phyloP scores from a whole-genome alignment of 2,888 invertebrate species.

The Clepsis dumicolana region DNA sequence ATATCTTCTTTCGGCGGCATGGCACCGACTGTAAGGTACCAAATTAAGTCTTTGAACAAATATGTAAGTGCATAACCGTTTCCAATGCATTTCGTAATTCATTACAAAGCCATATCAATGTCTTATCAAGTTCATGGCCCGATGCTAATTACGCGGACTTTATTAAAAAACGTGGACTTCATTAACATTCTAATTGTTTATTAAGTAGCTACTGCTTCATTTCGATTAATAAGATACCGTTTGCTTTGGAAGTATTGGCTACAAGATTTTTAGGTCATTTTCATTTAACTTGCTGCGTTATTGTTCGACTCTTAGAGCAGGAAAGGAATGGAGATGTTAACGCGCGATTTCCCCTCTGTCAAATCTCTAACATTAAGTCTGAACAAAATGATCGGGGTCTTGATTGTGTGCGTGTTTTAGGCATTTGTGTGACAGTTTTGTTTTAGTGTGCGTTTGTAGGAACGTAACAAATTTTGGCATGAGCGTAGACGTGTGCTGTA shows the following conservation, averaged over 20 bases:
- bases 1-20: background rate
- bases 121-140: conserved; percentile 26
- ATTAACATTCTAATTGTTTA: conserved; percentile 26
- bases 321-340: too few relatives aligned
- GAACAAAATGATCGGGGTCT: too few relatives aligned
- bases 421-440: too few relatives aligned
- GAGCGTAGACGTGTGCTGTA: too few relatives aligned
- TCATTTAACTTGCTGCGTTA: too few relatives aligned
- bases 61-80: background rate
- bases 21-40: background rate
- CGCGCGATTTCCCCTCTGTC: too few relatives aligned
- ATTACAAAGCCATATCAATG: conserved; percentile 6
- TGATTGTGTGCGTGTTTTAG: too few relatives aligned
- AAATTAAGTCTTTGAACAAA: conserved; percentile 1
- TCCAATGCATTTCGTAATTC: background rate
- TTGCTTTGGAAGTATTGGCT: background rate
- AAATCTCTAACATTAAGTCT: too few relatives aligned
- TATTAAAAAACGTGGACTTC: conserved; percentile 14
- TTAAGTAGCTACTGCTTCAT: conserved; percentile 8
- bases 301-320: too few relatives aligned
- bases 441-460: too few relatives aligned
- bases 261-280: background rate
- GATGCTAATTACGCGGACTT: conserved; percentile 13
- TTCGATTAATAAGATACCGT: conserved; percentile 10
- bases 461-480: too few relatives aligned